Base-by-base conservation (phyloP, 2,113 vertebrate species). In the Tyto alba region DNA sequence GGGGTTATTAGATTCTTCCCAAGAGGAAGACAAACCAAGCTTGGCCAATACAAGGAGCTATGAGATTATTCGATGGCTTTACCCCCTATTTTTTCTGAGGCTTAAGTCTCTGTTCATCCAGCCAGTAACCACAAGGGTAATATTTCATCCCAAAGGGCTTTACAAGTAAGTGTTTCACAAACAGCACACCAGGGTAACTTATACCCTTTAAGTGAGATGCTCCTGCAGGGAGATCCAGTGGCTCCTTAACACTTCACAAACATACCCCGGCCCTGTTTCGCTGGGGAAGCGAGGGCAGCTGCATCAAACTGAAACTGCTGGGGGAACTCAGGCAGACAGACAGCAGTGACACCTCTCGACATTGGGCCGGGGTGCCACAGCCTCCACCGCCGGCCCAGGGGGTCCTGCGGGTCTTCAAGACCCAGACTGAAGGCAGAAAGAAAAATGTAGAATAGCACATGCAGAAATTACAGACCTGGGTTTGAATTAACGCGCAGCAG, bases 331-430 rank as follows among this genome's bases (percentile, higher is more conserved):
- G 30, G 50, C 34, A 69, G 52, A 17, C 34, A 59, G 67, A 48
- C 14, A 6, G 43, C 29, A 48, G 60, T 9, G 48, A 64, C 14
- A 5, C 13, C 60, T 76, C 69, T n/a, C 53, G 91, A 56, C 89
- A 59, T 0, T 7, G 45, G 30, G 13, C 13, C 0, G 6, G 40
- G 32, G 14, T 56, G 45, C 50, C 22, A 60, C 50, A 60, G 74
- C 47, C 52, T 1, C 2, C 36, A 53, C 13, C 5, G 6, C 25
- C 29, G 15, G 1, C 9, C 60, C 0, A 1, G n/a, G n/a, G n/a
- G 40, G 23, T 30, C 36, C 73, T 47, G 63, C 0, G 1, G 47
- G 27, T 72, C 55, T 45, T 50, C 53, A 48, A 72, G 48, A 30
- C 16, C 36, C 62, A 29, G 32, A 14, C 10, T 68, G 55, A 57